phyloP scores from a whole-genome alignment of 2,888 invertebrate genomes.

The Amphimallon solstitiale region DNA sequence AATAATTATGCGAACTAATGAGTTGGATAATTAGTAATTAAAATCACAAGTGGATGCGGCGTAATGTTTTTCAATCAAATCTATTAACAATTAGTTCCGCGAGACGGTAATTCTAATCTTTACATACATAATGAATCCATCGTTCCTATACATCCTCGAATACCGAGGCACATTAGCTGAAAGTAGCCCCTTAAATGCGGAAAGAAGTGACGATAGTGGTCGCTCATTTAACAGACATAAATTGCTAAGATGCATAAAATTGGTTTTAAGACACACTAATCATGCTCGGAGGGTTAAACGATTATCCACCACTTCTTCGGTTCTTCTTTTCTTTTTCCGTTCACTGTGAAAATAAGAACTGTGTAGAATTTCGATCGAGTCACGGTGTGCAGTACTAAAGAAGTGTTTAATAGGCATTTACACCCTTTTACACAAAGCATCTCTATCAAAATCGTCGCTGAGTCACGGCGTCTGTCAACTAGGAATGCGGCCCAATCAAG shows the following conservation, averaged over 20 bases:
- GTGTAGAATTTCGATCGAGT: conserved; percentile 45
- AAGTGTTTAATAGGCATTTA: conserved; percentile 60
- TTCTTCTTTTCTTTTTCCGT: conserved; percentile 22
- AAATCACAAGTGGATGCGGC: conserved; percentile 13
- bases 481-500: conserved; percentile 59
- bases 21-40: conserved; percentile 36
- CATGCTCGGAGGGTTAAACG: conserved; percentile 46
- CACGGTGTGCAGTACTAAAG: conserved; percentile 45
- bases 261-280: conserved; percentile 46
- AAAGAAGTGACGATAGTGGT: conserved; percentile 31
- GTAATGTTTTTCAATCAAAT: conserved; percentile 30
- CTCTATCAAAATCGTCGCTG: conserved; percentile 58
- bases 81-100: conserved; percentile 39
- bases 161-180: conserved; percentile 1
- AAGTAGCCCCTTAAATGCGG: conserved; percentile 25
- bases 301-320: conserved; percentile 42
- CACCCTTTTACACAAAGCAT: conserved; percentile 60
- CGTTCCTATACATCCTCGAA: conserved; percentile 5
- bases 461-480: conserved; percentile 58
- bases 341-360: conserved; percentile 17
- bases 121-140: conserved; percentile 30
- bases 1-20: conserved; percentile 29
- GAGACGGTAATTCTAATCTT: conserved; percentile 33
- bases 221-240: conserved; percentile 36
- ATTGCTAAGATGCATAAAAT: conserved; percentile 48